Evolutionary conservation across 64 coral and sea anemone genomes (phyloP), one percentile per base, ranked within the genome.

Genomic region (Cladopsammia gracilis): DNA sequence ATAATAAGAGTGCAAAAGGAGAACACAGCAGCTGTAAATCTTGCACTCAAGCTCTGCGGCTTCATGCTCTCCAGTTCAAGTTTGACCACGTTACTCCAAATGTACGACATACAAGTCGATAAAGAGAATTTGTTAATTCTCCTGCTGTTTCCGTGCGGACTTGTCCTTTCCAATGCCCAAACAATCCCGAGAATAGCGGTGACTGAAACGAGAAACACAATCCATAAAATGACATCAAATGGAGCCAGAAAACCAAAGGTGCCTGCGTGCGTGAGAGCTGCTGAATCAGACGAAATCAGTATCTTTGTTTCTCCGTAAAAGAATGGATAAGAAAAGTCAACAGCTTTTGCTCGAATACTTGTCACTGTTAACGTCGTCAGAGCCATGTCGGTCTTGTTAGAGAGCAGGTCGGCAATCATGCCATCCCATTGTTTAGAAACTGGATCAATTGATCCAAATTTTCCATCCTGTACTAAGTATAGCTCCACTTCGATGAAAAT

Each of bases 261-360:
- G 9, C 65, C 34, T 34, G 34, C 19, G 12, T 68, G 16, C n/a
- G 78, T 73, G 16, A 71, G 43, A 15, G 51, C 18, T 44, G 78
- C 23, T 34, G 34, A 34, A 49, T 58, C 78, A 34, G 83, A 42
- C 1, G 89, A 85, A 18, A 91, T 80, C 89, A 95, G 86, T 18
- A 95, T 78, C 51, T 95, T 95, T 25, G 89, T 95, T 87, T 95
- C 94, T 46, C 89, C 89, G 82, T 95, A 86, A 58, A 95, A 72
- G 60, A 95, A 78, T 43, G 94, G 79, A 15, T 86, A 75, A 7
- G 94, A 91, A 45, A 87, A 95, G 18, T 95, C 94, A 0, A 95
- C 60, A 53, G 87, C 62, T 2, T 89, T 82, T 1, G 73, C 48
- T 48, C 94, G 80, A 52, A 87, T 78, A 49, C 91, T 89, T 7